Evolutionary conservation across 2,797 vertebrate genomes (phyloP).

Genomic region (Amblyraja radiata): DNA sequence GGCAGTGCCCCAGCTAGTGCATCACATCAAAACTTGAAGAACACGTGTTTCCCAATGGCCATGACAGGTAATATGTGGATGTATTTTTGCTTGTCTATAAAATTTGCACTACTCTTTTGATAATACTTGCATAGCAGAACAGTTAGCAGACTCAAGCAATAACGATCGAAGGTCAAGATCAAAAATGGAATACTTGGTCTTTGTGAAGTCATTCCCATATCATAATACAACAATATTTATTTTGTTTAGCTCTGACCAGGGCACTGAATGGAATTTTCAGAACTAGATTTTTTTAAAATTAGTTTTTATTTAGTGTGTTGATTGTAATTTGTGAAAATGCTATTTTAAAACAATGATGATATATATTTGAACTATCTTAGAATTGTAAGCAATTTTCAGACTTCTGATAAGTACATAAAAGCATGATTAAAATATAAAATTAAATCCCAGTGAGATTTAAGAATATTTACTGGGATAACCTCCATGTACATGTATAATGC

Average conservation of each 20-base stretch:
- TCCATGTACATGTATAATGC: not conserved
- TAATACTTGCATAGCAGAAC: not conserved
- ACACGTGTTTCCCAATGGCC: not conserved
- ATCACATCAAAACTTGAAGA: not conserved
- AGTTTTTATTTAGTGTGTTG: not conserved
- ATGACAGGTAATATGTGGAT: not conserved
- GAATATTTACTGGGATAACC: not conserved
- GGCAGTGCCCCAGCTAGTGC: not conserved
- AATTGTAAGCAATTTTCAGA: not conserved
- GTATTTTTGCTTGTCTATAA: not conserved
- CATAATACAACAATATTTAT: not conserved
- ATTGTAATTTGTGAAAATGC: not conserved
- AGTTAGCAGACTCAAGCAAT: not conserved
- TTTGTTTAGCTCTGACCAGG: not conserved
- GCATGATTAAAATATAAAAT: slow-evolving; percentile 5
- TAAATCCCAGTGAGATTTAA: slow-evolving; percentile 35
- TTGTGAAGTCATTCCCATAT: too few species aligned
- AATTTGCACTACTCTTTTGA: not conserved
- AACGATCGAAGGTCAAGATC: not conserved
- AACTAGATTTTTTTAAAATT: not conserved
- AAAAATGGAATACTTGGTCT: not conserved
- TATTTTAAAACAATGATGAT: not conserved
- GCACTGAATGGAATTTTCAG: not conserved
- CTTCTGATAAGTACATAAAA: slow-evolving; percentile 30
- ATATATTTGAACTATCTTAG: slow-evolving; percentile 11